Evolutionary conservation across 2,797 vertebrate genomes (phyloP).

Genomic region (Acanthurus lineatus): DNA sequence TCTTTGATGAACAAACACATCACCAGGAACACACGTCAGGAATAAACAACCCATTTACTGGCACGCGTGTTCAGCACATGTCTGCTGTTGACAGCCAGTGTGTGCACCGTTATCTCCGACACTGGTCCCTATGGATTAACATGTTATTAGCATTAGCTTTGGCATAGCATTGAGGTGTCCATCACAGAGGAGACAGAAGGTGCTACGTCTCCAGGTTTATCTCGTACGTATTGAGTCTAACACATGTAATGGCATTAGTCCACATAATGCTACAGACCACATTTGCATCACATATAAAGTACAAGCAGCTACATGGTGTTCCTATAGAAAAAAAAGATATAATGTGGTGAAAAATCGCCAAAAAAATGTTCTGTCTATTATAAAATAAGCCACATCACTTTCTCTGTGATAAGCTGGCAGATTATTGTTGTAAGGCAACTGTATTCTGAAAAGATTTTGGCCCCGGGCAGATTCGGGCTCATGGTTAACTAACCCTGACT

Average conservation of each 20-base stretch:
- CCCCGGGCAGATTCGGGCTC: neutral
- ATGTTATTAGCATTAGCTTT: slow-evolving; percentile 14
- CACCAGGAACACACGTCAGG: neutral
- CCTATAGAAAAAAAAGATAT: too few relatives aligned
- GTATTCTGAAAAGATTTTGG: neutral
- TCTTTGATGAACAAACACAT: slow-evolving; percentile 31
- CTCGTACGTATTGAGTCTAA: neutral
- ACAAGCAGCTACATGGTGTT: neutral
- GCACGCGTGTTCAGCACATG: neutral
- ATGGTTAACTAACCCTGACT: slow-evolving; percentile 15
- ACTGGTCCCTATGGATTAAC: slow-evolving; percentile 2
- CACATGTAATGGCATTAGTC: too few relatives aligned
- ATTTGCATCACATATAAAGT: neutral
- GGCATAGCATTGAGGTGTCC: neutral
- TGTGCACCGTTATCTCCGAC: neutral
- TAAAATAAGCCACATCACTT: neutral
- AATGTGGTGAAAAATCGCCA: neutral
- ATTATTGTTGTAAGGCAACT: neutral
- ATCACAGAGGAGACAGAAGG: neutral
- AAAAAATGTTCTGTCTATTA: neutral
- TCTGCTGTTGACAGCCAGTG: slow-evolving; percentile 12
- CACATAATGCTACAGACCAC: neutral
- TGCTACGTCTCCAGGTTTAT: neutral
- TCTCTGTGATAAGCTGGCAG: neutral
- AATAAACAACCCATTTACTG: slow-evolving; percentile 1